Evolutionary conservation across 2,797 vertebrate genomes (phyloP), one percentile per base, ranked within the genome.

Genomic region (Cynodonichthys magdalenae): DNA sequence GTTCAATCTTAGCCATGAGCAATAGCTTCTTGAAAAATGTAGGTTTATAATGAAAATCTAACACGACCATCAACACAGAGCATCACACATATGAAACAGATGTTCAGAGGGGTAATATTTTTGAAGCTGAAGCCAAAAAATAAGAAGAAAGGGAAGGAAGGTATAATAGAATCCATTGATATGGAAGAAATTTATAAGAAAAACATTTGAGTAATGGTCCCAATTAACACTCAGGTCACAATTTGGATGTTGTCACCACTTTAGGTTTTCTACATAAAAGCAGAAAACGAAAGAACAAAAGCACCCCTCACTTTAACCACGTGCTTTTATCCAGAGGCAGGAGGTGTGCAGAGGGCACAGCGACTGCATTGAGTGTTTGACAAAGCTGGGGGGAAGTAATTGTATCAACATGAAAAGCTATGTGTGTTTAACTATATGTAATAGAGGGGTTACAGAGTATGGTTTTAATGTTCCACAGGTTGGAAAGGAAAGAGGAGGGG

Each of bases 211-310:
- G 56, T 66, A 71, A 66, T 66, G 59, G 52, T 74, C 70, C 65
- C 66, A 60, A 15, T 56, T 39, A 39, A 34, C 47, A 54, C 57
- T 47, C 4, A 0, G 68, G 60, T 28, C 63, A 75, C 59, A 61
- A 19, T 70, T 59, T 3, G 7, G 57, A 69, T 24, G 3, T 58
- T 71, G 6, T 20, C 15, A 69, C 31, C 50, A 63, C 44, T 69
- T 63, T 1, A 51, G 45, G 53, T 73, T 71, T 74, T 58, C 79
- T 75, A 84, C 84, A 87, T 82, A n/a, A 81, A 84, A 69, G 80
- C 56, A 47, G 54, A 75, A 69, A 58, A 54, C 49, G 54, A 75
- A 70, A 58, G 52, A 68, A 12, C 4, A 58, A 8, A 55, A 74
- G 53, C 61, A 49, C 29, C 18, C 3, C 63, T 15, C 57, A 71